A percentile compares a stretch with the other conserved stretches of the same genome.
These are phyloP conservation scores for Aurelia sp. DNA, from an alignment of 30 jellyfish, hydroid and myxozoan species.

Conservation along the genomic window DNA sequence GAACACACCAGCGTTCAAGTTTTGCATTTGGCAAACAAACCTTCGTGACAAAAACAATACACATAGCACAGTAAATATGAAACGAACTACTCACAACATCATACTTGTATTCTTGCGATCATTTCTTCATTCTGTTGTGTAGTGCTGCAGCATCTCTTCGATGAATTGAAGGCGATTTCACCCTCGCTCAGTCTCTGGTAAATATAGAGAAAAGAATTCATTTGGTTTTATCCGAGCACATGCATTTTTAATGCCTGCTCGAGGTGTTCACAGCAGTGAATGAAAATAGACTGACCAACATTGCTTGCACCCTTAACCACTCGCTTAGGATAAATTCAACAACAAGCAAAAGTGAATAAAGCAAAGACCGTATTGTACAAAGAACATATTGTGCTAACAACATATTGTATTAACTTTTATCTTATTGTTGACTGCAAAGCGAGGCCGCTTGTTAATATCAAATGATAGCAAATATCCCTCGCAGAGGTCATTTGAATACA, in stretches of 20 bases:
- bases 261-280: neutral
- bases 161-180: neutral
- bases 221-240: neutral
- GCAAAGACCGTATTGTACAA: no score
- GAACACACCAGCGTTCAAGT: no score
- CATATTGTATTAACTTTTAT: slow-evolving; percentile 27
- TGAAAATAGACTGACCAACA: neutral
- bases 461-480: no score
- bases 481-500: no score
- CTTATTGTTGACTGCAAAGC: slow-evolving; percentile 13
- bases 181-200: neutral
- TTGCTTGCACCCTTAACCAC: slow-evolving; percentile 32
- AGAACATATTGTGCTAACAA: neutral
- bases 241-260: slow-evolving; percentile 38
- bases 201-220: neutral
- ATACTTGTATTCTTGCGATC: no score
- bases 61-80: no score
- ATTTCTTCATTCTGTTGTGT: no score
- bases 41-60: no score
- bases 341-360: slow-evolving; percentile 51
- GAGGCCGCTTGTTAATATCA: slow-evolving; percentile 35
- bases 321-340: slow-evolving; percentile 16
- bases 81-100: no score
- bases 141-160: neutral
- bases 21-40: no score